Conservation (phyloP, 2,113 vertebrate genomes). For the Trichechus manatus region DNA sequence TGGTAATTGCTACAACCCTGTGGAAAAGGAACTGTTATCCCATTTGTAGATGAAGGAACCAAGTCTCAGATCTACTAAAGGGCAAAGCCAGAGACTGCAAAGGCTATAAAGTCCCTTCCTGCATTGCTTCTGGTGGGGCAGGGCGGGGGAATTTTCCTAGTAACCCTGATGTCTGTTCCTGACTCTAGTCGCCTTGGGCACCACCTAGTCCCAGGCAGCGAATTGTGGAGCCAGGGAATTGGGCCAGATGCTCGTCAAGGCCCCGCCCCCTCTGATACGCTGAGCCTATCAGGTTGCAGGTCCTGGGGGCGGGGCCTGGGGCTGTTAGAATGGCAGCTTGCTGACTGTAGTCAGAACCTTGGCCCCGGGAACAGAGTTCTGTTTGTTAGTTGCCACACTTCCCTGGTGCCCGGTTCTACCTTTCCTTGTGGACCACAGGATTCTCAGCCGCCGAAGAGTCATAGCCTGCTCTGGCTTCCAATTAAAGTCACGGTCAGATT, state of each 20-base stretch:
- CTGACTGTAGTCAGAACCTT: accelerated
- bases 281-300: constrained; percentile 1
- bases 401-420: neutral
- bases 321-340: neutral
- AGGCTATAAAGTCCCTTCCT: neutral
- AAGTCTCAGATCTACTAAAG: neutral
- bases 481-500: neutral
- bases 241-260: neutral
- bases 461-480: neutral
- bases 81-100: neutral
- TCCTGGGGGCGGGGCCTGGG: neutral
- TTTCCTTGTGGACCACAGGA: constrained; percentile 5
- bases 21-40: neutral
- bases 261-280: neutral
- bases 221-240: neutral
- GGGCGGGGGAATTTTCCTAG: neutral
- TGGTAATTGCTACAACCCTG: neutral
- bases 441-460: neutral
- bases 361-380: neutral
- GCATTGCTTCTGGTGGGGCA: neutral
- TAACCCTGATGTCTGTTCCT: neutral
- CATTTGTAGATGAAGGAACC: neutral
- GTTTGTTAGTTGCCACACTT: neutral
- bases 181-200: neutral
- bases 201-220: neutral